Conservation (phyloP, 1,140 invertebrate genomes). For the Campoletis sonorensis region DNA sequence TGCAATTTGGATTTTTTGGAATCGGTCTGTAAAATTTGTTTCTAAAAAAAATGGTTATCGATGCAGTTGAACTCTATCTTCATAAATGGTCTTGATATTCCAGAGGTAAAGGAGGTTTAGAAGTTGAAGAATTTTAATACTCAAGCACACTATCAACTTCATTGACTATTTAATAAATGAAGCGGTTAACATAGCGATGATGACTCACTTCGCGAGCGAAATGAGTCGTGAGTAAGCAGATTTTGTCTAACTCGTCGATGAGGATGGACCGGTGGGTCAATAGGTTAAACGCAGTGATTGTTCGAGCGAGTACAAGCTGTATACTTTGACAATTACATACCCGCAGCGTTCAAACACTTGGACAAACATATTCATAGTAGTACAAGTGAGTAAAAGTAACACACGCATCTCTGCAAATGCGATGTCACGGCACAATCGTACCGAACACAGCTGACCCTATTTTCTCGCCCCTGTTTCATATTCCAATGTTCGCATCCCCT, state of each 20-base stretch:
- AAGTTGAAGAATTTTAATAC: not conserved
- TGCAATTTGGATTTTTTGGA: too few species aligned
- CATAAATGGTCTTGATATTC: not conserved
- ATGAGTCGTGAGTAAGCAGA: constrained; percentile 22
- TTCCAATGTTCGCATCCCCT: constrained; percentile 14
- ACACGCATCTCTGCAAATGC: not conserved
- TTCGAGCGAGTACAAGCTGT: constrained; percentile 18
- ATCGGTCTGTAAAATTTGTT: too few species aligned
- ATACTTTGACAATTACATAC: not conserved
- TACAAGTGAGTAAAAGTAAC: not conserved
- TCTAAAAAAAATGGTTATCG: too few species aligned
- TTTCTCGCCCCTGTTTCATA: not conserved
- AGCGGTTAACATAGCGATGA: not conserved
- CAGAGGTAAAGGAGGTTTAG: not conserved
- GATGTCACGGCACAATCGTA: not conserved
- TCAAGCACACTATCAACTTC: not conserved
- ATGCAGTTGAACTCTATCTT: too few species aligned
- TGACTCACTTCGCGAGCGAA: not conserved
- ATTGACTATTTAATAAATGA: not conserved
- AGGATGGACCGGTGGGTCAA: constrained; percentile 20
- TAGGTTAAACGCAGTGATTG: constrained; percentile 36
- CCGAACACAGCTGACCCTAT: not conserved
- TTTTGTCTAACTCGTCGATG: not conserved
- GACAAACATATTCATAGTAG: not conserved
- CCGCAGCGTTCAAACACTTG: not conserved